Percentiles rank a stretch among this genome's conserved stretches.
Conservation (phyloP, 1,140 invertebrate species). For the Drosophila trapezifrons region DNA sequence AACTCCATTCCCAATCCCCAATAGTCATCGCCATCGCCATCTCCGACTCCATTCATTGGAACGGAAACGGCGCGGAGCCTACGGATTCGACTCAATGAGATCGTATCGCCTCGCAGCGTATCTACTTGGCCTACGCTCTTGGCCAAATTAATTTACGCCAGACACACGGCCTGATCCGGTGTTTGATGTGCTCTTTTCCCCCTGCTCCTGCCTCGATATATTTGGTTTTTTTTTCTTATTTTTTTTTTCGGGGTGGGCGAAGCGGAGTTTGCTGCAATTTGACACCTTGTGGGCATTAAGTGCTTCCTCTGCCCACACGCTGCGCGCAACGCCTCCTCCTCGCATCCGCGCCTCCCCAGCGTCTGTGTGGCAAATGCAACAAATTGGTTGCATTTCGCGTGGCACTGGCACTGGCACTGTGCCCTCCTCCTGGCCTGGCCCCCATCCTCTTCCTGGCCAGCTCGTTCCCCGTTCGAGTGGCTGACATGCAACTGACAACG, state of each 20-base stretch:
- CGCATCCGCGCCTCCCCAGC: slow-evolving; percentile 39
- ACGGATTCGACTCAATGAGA: slow-evolving; percentile 50
- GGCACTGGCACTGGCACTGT: slow-evolving; percentile 14
- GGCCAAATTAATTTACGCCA: slow-evolving; percentile 77
- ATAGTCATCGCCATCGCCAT: not conserved
- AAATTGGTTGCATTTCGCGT: slow-evolving; percentile 80
- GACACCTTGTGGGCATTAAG: slow-evolving; percentile 84
- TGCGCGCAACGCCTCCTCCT: slow-evolving; percentile 63
- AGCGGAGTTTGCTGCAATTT: slow-evolving; percentile 78
- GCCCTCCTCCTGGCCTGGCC: slow-evolving; percentile 11
- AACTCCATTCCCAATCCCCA: not conserved
- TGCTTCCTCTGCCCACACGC: slow-evolving; percentile 82
- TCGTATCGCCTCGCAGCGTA: slow-evolving; percentile 46
- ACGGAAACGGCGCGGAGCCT: slow-evolving; percentile 48
- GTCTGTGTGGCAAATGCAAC: slow-evolving; percentile 66
- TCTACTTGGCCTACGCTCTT: slow-evolving; percentile 73
- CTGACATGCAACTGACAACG: slow-evolving; percentile 76
- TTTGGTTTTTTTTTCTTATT: not conserved
- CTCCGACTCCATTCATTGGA: slow-evolving; percentile 40
- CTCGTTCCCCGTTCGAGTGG: slow-evolving; percentile 44
- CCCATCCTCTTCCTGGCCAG: slow-evolving; percentile 17
- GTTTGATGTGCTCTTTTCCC: slow-evolving; percentile 1
- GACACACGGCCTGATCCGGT: slow-evolving; percentile 34
- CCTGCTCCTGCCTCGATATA: not conserved
- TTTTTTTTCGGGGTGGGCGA: slow-evolving; percentile 64